phyloP scores from a whole-genome alignment of 2,888 invertebrate species.

The Dynastes tityus region DNA sequence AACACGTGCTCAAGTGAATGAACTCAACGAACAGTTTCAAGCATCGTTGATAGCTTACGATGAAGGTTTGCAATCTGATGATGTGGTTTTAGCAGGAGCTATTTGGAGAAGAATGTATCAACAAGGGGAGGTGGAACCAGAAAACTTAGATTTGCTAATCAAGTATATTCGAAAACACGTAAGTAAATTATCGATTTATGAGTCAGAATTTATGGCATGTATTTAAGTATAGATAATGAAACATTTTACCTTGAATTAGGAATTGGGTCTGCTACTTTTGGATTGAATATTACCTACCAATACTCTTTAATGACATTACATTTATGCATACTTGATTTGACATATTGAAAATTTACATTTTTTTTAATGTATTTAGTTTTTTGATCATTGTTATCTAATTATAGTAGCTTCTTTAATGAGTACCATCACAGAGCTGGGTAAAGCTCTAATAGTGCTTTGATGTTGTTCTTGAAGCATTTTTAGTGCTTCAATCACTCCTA shows the following conservation, averaged over 20 bases:
- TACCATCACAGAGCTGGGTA: no score
- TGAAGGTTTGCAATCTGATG: conserved; percentile 86
- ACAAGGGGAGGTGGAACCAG: conserved; percentile 77
- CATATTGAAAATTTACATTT: not conserved
- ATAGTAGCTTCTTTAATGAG: no score
- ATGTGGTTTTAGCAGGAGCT: conserved; percentile 84
- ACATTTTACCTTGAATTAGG: conserved; percentile 11
- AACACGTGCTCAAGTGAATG: conserved; percentile 77
- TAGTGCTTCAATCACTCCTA: no score
- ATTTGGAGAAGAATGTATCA: conserved; percentile 89
- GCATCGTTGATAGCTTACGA: conserved; percentile 89
- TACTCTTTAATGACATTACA: conserved; percentile 31
- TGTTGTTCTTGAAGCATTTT: no score
- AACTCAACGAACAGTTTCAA: conserved; percentile 86
- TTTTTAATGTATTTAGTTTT: not conserved
- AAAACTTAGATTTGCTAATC: conserved; percentile 80
- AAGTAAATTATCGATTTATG: conserved; percentile 55
- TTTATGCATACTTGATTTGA: conserved; percentile 43
- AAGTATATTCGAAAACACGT: conserved; percentile 86
- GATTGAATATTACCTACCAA: not conserved
- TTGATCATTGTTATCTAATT: no score
- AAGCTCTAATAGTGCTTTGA: no score
- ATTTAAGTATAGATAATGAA: not conserved
- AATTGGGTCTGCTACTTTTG: not conserved
- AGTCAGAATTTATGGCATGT: not conserved